These are phyloP conservation scores for Sebastes cheni DNA, from an alignment of 2,797 vertebrate species.

Conservation along the genomic window DNA sequence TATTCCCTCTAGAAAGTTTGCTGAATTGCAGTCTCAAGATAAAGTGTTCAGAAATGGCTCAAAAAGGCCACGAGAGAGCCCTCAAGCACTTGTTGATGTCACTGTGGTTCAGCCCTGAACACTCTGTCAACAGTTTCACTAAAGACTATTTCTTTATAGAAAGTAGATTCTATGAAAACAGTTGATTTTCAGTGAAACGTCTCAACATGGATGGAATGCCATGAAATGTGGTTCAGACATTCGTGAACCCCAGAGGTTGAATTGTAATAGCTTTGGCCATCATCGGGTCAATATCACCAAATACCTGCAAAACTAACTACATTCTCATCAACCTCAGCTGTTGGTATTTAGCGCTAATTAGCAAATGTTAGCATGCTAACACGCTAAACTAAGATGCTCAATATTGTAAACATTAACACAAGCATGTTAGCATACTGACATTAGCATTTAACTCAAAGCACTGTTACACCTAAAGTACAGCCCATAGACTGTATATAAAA, in stretches of 20 bases:
- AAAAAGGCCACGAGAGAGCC: conserved; percentile 9
- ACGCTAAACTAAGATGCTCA: not conserved
- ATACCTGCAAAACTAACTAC: not conserved
- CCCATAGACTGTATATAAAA: no score
- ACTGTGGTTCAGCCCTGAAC: not conserved
- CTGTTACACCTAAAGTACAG: accelerated
- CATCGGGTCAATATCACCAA: not conserved
- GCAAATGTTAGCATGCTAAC: not conserved
- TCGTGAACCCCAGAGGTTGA: not conserved
- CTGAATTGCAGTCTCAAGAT: conserved; percentile 10
- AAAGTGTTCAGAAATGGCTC: conserved; percentile 4
- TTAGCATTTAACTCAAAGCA: not conserved
- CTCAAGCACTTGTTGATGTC: not conserved
- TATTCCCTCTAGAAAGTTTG: not conserved
- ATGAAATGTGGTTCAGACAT: not conserved
- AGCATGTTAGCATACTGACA: not conserved
- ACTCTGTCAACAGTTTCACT: not conserved
- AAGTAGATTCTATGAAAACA: not conserved
- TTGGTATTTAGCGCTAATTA: not conserved
- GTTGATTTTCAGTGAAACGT: not conserved
- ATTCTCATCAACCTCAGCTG: not conserved
- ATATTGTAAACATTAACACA: not conserved
- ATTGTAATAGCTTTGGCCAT: not conserved
- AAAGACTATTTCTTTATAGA: not conserved
- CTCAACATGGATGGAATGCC: not conserved